A percentile compares a stretch with the other conserved stretches of the same genome.
Evolutionary conservation across 2,888 invertebrate genomes (phyloP).

Genomic region (Caenorhabditis auriculariae): DNA sequence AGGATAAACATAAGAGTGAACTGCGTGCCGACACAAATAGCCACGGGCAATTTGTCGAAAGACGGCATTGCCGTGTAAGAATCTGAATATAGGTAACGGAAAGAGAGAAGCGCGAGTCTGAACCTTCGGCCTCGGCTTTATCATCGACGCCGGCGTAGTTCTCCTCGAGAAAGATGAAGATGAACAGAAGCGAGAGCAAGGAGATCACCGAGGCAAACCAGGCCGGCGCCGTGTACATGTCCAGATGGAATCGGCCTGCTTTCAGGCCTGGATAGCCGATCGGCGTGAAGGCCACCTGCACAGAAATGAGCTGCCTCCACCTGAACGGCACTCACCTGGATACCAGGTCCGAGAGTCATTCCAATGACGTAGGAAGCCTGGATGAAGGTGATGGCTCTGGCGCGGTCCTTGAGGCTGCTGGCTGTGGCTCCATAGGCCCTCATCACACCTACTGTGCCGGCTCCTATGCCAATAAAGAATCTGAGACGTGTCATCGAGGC

Average conservation of each 20-base stretch:
- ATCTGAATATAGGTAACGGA: no score
- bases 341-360: constrained; percentile 46
- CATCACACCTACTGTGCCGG: constrained; percentile 41
- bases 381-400: constrained; percentile 40
- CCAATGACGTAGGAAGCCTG: constrained; percentile 41
- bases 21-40: constrained; percentile 38
- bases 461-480: constrained; percentile 33
- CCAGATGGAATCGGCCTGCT: constrained; percentile 23
- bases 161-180: constrained; percentile 38
- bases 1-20: constrained; percentile 46
- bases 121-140: constrained; percentile 22
- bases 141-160: constrained; percentile 34
- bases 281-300: constrained; percentile 48
- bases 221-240: constrained; percentile 53
- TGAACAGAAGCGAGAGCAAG: constrained; percentile 30
- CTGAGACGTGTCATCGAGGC: background rate
- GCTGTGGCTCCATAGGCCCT: constrained; percentile 43
- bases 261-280: constrained; percentile 40
- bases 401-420: constrained; percentile 31
- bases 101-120: no score
- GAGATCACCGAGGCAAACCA: constrained; percentile 46
- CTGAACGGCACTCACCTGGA: constrained; percentile 14
- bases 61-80: constrained; percentile 40
- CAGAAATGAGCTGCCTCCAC: background rate
- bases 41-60: constrained; percentile 32